These are phyloP conservation scores for Hemithea aestivaria DNA, from an alignment of 2,888 invertebrate species.

Conservation along the genomic window DNA sequence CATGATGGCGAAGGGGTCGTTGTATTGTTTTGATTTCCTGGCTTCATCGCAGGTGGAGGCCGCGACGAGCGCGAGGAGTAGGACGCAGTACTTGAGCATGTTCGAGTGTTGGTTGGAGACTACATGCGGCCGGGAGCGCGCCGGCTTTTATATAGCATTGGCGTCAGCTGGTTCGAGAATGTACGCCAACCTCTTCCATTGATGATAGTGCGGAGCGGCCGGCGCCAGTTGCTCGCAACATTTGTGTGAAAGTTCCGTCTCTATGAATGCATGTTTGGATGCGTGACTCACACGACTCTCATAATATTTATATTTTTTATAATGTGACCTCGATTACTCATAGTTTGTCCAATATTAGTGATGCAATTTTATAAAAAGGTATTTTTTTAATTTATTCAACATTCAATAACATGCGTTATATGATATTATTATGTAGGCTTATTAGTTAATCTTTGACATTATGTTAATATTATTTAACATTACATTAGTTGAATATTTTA, in stretches of 20 bases:
- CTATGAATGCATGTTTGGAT: conserved; percentile 11
- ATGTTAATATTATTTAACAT: too few species aligned
- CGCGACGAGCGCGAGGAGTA: conserved; percentile 44
- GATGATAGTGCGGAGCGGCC: conserved; percentile 41
- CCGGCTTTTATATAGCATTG: conserved; percentile 63
- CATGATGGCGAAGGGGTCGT: conserved; percentile 58
- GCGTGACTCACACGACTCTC: conserved; percentile 22
- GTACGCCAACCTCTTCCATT: conserved; percentile 54
- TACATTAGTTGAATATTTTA: too few species aligned
- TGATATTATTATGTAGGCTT: too few species aligned
- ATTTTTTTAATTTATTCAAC: too few species aligned
- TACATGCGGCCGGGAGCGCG: conserved; percentile 40
- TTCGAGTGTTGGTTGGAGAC: conserved; percentile 40
- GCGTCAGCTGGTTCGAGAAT: conserved; percentile 62
- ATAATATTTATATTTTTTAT: too few species aligned
- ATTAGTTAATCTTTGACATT: too few species aligned
- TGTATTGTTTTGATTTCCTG: conserved; percentile 24
- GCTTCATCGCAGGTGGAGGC: conserved; percentile 38
- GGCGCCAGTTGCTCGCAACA: conserved; percentile 60
- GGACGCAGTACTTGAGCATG: conserved; percentile 52
- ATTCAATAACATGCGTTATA: too few species aligned
- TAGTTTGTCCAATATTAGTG: not conserved
- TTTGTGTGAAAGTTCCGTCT: conserved; percentile 41
- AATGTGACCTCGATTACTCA: conserved; percentile 21
- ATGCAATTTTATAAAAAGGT: too few species aligned